Conservation (phyloP, 2,797 vertebrate species). For the Valencia hispanica region DNA sequence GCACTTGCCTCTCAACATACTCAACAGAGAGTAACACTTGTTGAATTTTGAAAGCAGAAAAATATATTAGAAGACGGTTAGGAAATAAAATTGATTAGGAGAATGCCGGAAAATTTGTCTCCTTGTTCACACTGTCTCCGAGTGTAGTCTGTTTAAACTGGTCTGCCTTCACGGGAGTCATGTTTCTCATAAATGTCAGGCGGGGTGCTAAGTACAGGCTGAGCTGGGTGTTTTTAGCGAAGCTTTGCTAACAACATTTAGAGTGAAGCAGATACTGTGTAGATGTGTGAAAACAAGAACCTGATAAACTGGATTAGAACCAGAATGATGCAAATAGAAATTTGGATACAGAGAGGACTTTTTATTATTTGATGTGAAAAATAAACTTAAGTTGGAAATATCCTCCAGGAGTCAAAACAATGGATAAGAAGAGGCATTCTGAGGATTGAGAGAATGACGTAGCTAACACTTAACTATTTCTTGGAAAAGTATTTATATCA, state of each 20-base stretch:
- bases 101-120: constrained; percentile 45
- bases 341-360: neutral
- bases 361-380: neutral
- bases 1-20: constrained; percentile 65
- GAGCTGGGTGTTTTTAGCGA: constrained; percentile 62
- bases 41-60: neutral
- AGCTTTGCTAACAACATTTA: constrained; percentile 61
- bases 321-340: neutral
- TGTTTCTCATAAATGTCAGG: constrained; percentile 78
- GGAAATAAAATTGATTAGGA: constrained; percentile 34
- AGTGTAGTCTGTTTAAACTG: constrained; percentile 42
- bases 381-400: neutral
- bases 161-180: constrained; percentile 53
- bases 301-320: constrained; percentile 33
- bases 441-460: neutral
- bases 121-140: constrained; percentile 66
- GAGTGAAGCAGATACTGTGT: constrained; percentile 55
- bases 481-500: neutral
- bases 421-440: neutral
- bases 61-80: neutral
- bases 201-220: constrained; percentile 74
- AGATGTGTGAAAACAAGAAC: constrained; percentile 58
- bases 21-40: constrained; percentile 45
- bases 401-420: neutral
- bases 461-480: neutral